These are phyloP conservation scores for Sminthopsis crassicaudata DNA, from an alignment of 2,113 vertebrate species.

Conservation along the genomic window DNA sequence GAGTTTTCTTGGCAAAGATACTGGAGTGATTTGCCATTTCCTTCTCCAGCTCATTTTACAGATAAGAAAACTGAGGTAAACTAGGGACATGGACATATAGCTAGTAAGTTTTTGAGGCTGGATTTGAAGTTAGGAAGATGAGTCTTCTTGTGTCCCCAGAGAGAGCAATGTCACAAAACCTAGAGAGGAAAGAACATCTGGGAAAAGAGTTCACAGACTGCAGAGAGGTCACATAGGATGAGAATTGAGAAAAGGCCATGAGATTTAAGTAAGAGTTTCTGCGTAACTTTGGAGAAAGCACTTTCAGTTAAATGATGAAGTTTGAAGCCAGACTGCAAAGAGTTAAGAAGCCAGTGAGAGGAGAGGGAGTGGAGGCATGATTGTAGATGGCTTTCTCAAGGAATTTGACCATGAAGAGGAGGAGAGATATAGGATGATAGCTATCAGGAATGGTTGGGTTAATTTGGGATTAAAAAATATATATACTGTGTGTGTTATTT, in stretches of 20 bases:
- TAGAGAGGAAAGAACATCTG: background rate
- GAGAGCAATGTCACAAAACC: background rate
- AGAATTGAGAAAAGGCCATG: background rate
- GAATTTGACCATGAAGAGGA: background rate
- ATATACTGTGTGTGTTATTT: background rate
- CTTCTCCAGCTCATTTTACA: too few relatives aligned
- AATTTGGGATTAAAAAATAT: background rate
- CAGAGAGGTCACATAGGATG: background rate
- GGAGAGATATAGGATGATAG: background rate
- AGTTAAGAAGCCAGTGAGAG: background rate
- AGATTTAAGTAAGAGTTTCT: background rate
- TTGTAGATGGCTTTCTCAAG: background rate
- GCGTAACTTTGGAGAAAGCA: background rate
- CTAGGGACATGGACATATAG: too few relatives aligned
- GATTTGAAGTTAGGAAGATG: too few relatives aligned
- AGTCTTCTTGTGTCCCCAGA: too few relatives aligned
- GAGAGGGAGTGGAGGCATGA: background rate
- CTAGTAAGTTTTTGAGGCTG: too few relatives aligned
- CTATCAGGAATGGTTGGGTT: background rate
- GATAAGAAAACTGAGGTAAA: too few relatives aligned
- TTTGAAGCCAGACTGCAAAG: background rate
- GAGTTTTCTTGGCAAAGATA: too few relatives aligned
- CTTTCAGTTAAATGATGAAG: background rate
- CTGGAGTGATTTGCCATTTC: too few relatives aligned
- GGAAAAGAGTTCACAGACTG: background rate